Conservation (phyloP, 2,888 invertebrate genomes). For the Andrena camellia region DNA sequence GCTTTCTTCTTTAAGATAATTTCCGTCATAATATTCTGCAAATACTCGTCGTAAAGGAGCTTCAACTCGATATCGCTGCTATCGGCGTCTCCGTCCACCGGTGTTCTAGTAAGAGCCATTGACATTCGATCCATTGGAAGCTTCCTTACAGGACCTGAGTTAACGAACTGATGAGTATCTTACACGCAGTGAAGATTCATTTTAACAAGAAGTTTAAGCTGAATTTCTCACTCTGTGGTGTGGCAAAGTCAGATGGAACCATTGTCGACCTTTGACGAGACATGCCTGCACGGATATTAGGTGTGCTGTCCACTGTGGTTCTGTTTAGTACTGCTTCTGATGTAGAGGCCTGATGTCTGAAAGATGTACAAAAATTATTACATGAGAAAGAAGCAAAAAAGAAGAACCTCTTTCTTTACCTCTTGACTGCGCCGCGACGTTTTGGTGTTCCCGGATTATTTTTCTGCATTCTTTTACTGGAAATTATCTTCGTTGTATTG, state of each 20-base stretch:
- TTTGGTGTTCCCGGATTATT: constrained; percentile 57
- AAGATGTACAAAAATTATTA: constrained; percentile 1
- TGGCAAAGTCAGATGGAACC: constrained; percentile 55
- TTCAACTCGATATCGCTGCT: constrained; percentile 62
- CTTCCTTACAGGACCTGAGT: constrained; percentile 28
- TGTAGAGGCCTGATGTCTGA: constrained; percentile 13
- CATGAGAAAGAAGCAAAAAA: not conserved
- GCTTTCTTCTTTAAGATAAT: constrained; percentile 68
- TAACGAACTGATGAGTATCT: not conserved
- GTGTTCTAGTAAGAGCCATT: constrained; percentile 18
- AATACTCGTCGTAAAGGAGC: constrained; percentile 71
- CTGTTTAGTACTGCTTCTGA: constrained; percentile 23
- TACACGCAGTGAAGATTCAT: not conserved
- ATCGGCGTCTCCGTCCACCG: constrained; percentile 58
- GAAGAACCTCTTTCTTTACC: constrained; percentile 33
- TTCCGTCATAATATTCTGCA: constrained; percentile 62
- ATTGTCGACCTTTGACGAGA: constrained; percentile 61
- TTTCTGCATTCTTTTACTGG: constrained; percentile 62
- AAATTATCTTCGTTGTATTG: not conserved
- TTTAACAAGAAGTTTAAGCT: not conserved
- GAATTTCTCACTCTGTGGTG: constrained; percentile 37
- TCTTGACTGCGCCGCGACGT: constrained; percentile 39
- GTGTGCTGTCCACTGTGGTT: not conserved
- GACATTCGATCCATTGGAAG: constrained; percentile 19
- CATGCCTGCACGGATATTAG: not conserved